Percentiles rank a stretch among this genome's conserved stretches.
These are phyloP conservation scores for Cyrtorhinus lividipennis DNA, from an alignment of 1,140 invertebrate species.

Conservation along the genomic window DNA sequence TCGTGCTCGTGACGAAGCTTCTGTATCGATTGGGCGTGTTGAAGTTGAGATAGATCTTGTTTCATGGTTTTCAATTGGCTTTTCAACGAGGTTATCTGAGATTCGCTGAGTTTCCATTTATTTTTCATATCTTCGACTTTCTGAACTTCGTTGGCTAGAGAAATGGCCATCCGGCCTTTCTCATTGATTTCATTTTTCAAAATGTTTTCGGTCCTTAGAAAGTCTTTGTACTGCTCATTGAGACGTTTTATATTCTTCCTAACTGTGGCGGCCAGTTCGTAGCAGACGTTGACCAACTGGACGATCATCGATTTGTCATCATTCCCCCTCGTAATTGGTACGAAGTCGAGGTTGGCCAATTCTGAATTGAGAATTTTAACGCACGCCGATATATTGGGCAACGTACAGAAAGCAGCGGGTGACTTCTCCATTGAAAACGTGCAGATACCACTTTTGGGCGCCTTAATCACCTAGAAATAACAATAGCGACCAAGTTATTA, in stretches of 20 bases:
- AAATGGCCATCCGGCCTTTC: background rate
- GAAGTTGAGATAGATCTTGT: background rate
- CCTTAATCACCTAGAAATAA: no score
- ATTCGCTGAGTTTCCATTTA: background rate
- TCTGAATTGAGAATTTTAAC: conserved; percentile 2
- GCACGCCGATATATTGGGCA: background rate
- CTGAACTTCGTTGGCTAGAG: background rate
- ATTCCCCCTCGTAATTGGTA: background rate
- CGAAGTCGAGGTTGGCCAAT: background rate
- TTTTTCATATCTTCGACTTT: background rate
- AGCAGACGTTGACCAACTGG: background rate
- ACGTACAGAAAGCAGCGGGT: no score
- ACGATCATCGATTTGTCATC: background rate
- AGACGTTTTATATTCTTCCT: background rate
- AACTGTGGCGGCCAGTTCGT: background rate
- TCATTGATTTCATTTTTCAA: background rate
- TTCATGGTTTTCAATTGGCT: background rate
- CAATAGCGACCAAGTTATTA: no score
- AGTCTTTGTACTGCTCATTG: background rate
- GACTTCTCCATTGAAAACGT: no score
- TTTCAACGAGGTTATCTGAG: background rate
- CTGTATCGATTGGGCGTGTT: background rate
- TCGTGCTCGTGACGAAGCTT: background rate
- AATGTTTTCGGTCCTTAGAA: background rate
- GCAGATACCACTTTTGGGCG: no score